These are phyloP conservation scores for Ictalurus furcatus DNA, from an alignment of 2,113 vertebrate species.

Conservation along the genomic window DNA sequence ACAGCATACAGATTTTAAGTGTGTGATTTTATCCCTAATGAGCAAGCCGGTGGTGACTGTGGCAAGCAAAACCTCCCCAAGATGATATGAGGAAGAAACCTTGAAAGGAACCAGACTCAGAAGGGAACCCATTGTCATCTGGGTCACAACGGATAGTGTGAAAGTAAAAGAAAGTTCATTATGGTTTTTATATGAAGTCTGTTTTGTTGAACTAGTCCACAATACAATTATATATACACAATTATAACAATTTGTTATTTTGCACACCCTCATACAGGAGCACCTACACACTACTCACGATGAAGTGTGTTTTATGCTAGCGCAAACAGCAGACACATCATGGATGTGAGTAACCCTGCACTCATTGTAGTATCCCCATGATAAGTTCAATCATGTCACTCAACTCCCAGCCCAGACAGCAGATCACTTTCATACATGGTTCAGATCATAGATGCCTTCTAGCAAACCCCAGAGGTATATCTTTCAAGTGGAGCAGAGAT, in stretches of 20 bases:
- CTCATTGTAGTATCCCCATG: background rate
- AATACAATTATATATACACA: background rate
- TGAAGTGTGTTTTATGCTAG: background rate
- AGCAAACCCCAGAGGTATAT: background rate
- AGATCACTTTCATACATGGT: background rate
- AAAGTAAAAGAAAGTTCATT: too few relatives aligned
- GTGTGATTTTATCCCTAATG: too few relatives aligned
- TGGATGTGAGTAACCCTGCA: background rate
- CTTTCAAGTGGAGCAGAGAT: background rate
- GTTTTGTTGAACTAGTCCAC: too few relatives aligned
- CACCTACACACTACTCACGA: background rate
- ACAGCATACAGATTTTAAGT: too few relatives aligned
- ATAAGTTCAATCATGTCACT: background rate
- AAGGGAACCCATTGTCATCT: too few relatives aligned
- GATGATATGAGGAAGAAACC: too few relatives aligned
- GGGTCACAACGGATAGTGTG: too few relatives aligned
- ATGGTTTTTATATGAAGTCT: too few relatives aligned
- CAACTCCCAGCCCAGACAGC: background rate
- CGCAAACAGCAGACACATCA: background rate
- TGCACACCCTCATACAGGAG: background rate
- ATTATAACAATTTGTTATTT: background rate
- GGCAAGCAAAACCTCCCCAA: too few relatives aligned
- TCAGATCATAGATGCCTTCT: background rate
- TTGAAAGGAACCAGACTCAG: too few relatives aligned
- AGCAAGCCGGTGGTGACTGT: too few relatives aligned